Percentiles rank a stretch among this genome's conserved stretches.
Conservation (phyloP, 2,113 vertebrate genomes). For the Phylloscopus trochilus region DNA sequence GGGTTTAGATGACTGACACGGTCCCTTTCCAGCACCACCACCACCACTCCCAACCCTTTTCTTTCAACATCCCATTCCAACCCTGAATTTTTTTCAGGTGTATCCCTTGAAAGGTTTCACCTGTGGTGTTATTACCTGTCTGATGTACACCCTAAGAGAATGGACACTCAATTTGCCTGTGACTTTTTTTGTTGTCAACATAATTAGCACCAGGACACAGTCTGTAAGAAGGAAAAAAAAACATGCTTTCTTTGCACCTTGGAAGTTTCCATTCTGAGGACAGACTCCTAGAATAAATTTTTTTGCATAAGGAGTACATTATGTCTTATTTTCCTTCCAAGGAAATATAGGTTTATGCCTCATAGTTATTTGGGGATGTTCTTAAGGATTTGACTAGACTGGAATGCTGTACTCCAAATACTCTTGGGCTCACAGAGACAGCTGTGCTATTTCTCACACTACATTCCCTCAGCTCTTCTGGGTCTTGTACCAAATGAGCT, state of each 20-base stretch:
- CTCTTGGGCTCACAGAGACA: background rate
- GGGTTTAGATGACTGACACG: constrained; percentile 7
- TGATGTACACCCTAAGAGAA: background rate
- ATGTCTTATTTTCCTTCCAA: background rate
- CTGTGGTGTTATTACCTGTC: background rate
- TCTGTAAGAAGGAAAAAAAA: background rate
- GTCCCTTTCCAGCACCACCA: background rate
- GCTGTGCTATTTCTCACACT: background rate
- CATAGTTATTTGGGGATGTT: background rate
- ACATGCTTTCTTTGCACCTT: background rate
- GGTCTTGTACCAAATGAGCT: background rate
- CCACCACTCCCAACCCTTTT: background rate
- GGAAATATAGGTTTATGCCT: background rate
- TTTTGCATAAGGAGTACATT: background rate
- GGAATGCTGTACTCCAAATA: background rate
- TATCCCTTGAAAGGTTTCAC: background rate
- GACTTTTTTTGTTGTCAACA: background rate
- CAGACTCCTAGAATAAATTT: background rate
- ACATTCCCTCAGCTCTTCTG: background rate
- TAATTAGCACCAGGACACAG: background rate
- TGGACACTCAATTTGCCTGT: background rate
- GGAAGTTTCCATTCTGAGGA: background rate
- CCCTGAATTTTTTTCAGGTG: background rate
- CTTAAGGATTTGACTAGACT: background rate
- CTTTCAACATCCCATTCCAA: background rate